Conservation (phyloP, 2,113 vertebrate genomes). For the Naja naja region DNA sequence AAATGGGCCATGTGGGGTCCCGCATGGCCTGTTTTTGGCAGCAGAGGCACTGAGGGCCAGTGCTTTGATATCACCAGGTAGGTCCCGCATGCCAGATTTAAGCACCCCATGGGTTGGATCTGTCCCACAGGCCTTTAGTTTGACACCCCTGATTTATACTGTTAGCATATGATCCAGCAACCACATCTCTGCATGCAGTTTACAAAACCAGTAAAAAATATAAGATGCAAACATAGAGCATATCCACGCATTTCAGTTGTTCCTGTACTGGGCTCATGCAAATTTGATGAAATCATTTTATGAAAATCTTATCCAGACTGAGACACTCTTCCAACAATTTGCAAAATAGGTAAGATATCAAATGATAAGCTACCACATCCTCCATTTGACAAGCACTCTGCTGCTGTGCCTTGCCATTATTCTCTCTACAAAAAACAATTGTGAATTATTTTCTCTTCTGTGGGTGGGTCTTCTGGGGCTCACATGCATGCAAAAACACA, state of each 20-base stretch:
- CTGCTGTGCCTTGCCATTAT: not conserved
- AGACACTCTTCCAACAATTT: not conserved
- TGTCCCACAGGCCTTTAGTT: too few relatives aligned
- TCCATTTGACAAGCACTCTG: not conserved
- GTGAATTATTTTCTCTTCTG: not conserved
- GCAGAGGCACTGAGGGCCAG: too few relatives aligned
- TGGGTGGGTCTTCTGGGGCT: not conserved
- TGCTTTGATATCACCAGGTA: too few relatives aligned
- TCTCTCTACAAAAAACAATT: not conserved
- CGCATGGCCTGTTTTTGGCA: too few relatives aligned
- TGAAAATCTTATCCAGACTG: not conserved
- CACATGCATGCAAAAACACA: not conserved
- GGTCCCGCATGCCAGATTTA: too few relatives aligned
- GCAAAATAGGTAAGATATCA: not conserved
- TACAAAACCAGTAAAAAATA: not conserved
- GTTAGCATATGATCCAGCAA: not conserved
- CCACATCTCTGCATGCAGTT: not conserved
- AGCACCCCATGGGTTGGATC: too few relatives aligned
- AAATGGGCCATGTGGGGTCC: too few relatives aligned
- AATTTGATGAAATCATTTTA: not conserved
- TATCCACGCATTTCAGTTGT: not conserved
- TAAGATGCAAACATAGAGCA: not conserved
- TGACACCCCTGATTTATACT: too few relatives aligned
- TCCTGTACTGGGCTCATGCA: not conserved
- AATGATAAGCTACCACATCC: not conserved